Evolutionary conservation across 1,140 invertebrate genomes (phyloP).

Genomic region (Bombus sibiricus): DNA sequence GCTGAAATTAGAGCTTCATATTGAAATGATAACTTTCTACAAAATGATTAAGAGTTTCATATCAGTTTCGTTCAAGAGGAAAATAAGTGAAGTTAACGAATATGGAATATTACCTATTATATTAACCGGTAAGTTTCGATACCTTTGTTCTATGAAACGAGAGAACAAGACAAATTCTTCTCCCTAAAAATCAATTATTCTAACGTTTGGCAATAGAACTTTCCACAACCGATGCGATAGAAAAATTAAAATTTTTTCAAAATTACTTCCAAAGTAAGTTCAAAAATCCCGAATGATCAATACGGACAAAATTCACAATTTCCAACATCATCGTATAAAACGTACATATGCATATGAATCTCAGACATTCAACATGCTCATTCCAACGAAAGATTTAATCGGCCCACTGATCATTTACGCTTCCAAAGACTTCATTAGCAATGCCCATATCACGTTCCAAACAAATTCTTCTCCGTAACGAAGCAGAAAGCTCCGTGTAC

Average conservation of each 20-base stretch:
- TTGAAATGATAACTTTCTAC: too few relatives aligned
- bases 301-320: too few relatives aligned
- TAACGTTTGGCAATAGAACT: neutral
- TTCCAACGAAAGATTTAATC: neutral
- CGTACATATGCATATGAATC: neutral
- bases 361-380: neutral
- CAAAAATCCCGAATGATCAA: neutral
- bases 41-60: too few relatives aligned
- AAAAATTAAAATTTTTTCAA: too few relatives aligned
- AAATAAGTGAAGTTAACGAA: too few relatives aligned
- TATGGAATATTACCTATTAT: too few relatives aligned
- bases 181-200: too few relatives aligned
- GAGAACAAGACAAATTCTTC: too few relatives aligned
- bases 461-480: slow-evolving; percentile 3
- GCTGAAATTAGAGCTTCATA: too few relatives aligned
- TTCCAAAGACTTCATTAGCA: neutral
- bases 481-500: slow-evolving; percentile 4
- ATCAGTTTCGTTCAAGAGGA: too few relatives aligned
- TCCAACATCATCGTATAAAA: neutral
- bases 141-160: too few relatives aligned
- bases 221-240: neutral
- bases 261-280: neutral
- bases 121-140: too few relatives aligned
- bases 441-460: neutral
- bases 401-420: neutral